Base-by-base conservation (phyloP, 2,888 invertebrate species). In the Congeria kusceri region DNA sequence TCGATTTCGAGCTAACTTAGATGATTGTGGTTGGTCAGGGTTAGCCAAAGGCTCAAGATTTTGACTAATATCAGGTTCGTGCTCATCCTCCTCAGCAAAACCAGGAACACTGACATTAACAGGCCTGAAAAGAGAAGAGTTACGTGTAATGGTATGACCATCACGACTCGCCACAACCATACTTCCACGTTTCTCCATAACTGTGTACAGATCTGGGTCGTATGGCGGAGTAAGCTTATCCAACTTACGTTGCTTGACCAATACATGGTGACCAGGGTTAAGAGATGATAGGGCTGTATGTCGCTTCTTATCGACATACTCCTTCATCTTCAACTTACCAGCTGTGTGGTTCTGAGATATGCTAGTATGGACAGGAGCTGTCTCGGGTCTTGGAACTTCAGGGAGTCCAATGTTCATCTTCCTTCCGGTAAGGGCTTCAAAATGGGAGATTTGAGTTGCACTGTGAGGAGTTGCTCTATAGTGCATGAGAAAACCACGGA, bases 91-190 rank as follows among this genome's bases (percentile, higher is more conserved):
- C 13, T n/a, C n/a, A n/a, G n/a, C n/a, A 65, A 64, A 18, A 65
- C 72, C 1, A n/a, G 25, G 11, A 28, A n/a, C 29, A 3, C 27
- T 27, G 7, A 47, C 44, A 9, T 63, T 62, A n/a, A 74, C 63
- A 3, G 67, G 77, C 61, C 46, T 79, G 58, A 79, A 74, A 53
- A 66, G 66, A 15, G 79, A 79, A 47, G 73, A 68, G 53, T 73
- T 68, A 1, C 68, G 32, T 1, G 77, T 72, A 32, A 77, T 49
- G 20, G 18, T 58, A 29, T 68, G 66, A 28, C 72, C 69, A 57
- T 73, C 64, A 13, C 53, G 59, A 11, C 44, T 27, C 15, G 49
- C 69, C 4, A 32, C 32, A 32, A 32, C 32, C 32, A 32, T 4
- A 32, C 9, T 4, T 32, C 32, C 4, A 9, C 32, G n/a, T n/a